Evolutionary conservation across 2,113 vertebrate genomes (phyloP), one percentile per base, ranked within the genome.

Genomic region (Chloropsis cyanopogon): DNA sequence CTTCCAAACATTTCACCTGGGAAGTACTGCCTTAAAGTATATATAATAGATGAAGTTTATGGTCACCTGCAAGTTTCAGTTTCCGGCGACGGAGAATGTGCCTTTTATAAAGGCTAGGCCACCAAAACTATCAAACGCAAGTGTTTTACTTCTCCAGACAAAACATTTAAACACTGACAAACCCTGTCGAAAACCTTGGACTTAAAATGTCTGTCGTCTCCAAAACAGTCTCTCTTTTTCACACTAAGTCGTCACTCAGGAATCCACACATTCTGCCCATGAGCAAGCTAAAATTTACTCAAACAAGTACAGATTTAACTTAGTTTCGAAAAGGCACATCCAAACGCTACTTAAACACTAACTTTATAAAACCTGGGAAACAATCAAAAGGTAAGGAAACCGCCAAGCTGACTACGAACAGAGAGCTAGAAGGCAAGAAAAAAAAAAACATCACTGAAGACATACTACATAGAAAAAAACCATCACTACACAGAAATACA

Each of bases 81-180:
- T 31, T 49, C 31, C 11, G 6, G 28, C 9, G 16, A 63, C 6
- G 66, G 3, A 26, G 12, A 64, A 56, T 0, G 0, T 0, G 2
- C 24, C 41, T 69, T 86, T 46, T 54, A 47, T 2, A 15, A 4
- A 47, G 13, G 6, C 5, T 7, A 44, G 22, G 20, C 56, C 41
- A 80, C 1, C 47, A 81, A 53, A 79, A 56, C 29, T 35, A 71
- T 22, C 24, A 41, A 78, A 41, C 1, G 0, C 33, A 24, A 61
- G 14, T 10, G 9, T 29, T 82, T 25, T 54, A 25, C 9, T 41
- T 33, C 42, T 71, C 22, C 10, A 37, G 15, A 17, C 47, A 37
- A 37, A 60, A 60, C 25, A 35, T 24, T 28, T 66, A 78, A 90
- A 71, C 5, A 66, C 23, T n/a, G 6, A 25, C 18, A 68, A 77